Conservation (phyloP, 2,888 invertebrate species). For the Dendrolimus houi region DNA sequence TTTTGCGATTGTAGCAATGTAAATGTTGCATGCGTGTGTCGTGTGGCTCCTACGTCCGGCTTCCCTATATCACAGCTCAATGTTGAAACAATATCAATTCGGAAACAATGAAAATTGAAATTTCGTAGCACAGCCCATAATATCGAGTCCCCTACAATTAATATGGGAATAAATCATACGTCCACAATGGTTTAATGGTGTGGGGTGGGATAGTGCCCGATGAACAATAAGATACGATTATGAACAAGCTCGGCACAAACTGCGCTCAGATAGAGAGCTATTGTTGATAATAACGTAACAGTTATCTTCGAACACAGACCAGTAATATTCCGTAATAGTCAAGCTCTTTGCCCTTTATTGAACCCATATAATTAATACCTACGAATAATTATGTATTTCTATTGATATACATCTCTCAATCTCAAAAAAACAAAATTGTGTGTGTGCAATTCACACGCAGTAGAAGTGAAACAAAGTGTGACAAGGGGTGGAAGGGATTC, state of each 20-base stretch:
- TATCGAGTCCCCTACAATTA: constrained; percentile 42
- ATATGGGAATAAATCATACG: constrained; percentile 49
- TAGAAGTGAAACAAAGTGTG: too few relatives aligned
- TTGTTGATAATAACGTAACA: not conserved
- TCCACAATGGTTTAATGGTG: constrained; percentile 8
- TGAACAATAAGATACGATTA: not conserved
- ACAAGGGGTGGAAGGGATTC: too few relatives aligned
- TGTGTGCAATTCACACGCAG: too few relatives aligned
- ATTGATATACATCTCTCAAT: too few relatives aligned
- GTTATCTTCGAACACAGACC: not conserved
- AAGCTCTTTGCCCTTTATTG: not conserved
- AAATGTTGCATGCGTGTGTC: too few relatives aligned
- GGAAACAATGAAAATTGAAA: constrained; percentile 19
- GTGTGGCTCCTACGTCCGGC: too few relatives aligned
- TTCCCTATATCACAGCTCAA: constrained; percentile 6
- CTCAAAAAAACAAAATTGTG: too few relatives aligned
- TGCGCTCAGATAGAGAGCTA: not conserved
- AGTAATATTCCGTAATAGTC: not conserved
- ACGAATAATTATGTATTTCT: too few relatives aligned
- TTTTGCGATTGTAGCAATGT: too few relatives aligned
- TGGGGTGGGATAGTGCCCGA: not conserved
- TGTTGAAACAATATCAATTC: constrained; percentile 21
- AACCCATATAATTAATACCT: too few relatives aligned
- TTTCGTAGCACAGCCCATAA: constrained; percentile 21
- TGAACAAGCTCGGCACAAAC: not conserved